Evolutionary conservation across 2,113 vertebrate genomes (phyloP).

Genomic region (Pimephales promelas): DNA sequence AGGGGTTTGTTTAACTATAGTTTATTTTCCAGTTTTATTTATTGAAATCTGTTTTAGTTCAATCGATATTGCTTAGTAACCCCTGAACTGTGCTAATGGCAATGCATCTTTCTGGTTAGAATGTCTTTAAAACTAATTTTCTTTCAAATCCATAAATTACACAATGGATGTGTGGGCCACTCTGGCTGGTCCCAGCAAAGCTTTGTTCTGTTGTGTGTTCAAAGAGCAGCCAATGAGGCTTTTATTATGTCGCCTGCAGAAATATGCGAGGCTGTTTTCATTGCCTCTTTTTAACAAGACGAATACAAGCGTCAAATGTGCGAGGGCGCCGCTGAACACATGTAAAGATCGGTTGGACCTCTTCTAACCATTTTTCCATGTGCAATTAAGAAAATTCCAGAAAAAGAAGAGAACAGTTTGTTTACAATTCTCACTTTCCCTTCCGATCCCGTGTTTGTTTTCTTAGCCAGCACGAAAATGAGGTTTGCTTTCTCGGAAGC

Average conservation of each 20-base stretch:
- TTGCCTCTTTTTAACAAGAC: constrained; percentile 55
- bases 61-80: neutral
- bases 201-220: constrained; percentile 53
- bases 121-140: constrained; percentile 32
- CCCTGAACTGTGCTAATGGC: neutral
- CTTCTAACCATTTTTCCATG: constrained; percentile 15
- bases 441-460: constrained; percentile 56
- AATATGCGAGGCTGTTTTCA: constrained; percentile 53
- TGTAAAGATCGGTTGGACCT: constrained; percentile 36
- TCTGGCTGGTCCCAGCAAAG: constrained; percentile 36
- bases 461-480: constrained; percentile 50
- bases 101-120: constrained; percentile 10
- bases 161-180: constrained; percentile 18
- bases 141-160: constrained; percentile 30
- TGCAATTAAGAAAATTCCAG: constrained; percentile 49
- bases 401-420: constrained; percentile 26
- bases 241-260: constrained; percentile 54
- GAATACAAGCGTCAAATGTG: constrained; percentile 49
- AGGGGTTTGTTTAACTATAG: too few species aligned
- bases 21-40: neutral
- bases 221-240: constrained; percentile 47
- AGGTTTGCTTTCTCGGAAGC: constrained; percentile 43
- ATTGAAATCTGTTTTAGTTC: neutral
- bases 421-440: constrained; percentile 56
- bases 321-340: constrained; percentile 46